Evolutionary conservation across 2,797 vertebrate genomes (phyloP).

Genomic region (Falco berigora): DNA sequence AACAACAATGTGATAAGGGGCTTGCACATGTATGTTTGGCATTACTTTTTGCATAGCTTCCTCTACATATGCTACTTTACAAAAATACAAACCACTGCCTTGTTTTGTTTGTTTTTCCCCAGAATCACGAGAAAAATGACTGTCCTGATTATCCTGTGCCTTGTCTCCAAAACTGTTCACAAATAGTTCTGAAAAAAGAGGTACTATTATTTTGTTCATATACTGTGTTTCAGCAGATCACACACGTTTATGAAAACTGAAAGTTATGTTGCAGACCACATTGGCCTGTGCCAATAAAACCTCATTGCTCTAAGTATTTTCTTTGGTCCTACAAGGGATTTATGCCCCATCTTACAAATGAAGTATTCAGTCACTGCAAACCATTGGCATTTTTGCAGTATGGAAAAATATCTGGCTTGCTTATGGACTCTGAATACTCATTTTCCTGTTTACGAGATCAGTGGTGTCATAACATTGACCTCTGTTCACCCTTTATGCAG

Average conservation of each 20-base stretch:
- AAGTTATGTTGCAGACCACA: not conserved
- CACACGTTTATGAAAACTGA: not conserved
- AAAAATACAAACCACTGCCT: not conserved
- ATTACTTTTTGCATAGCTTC: not conserved
- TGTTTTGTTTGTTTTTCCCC: not conserved
- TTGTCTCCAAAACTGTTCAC: conserved; percentile 81
- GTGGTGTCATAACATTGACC: not conserved
- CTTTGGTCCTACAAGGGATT: not conserved
- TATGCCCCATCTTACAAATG: not conserved
- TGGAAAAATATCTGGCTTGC: not conserved
- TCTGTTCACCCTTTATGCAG: not conserved
- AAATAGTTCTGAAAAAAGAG: conserved; percentile 78
- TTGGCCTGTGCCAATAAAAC: not conserved
- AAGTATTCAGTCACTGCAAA: not conserved
- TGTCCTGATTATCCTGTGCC: conserved; percentile 82
- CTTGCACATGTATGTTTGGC: not conserved
- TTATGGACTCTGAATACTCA: not conserved
- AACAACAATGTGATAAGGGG: not conserved
- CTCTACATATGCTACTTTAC: not conserved
- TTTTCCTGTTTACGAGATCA: not conserved
- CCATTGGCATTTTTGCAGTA: not conserved
- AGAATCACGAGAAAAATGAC: conserved; percentile 79
- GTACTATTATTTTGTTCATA: conserved; percentile 62
- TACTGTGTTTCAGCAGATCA: not conserved
- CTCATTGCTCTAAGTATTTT: not conserved